Evolutionary conservation across 2,113 vertebrate species (phyloP).

Genomic region (Prinia subflava): DNA sequence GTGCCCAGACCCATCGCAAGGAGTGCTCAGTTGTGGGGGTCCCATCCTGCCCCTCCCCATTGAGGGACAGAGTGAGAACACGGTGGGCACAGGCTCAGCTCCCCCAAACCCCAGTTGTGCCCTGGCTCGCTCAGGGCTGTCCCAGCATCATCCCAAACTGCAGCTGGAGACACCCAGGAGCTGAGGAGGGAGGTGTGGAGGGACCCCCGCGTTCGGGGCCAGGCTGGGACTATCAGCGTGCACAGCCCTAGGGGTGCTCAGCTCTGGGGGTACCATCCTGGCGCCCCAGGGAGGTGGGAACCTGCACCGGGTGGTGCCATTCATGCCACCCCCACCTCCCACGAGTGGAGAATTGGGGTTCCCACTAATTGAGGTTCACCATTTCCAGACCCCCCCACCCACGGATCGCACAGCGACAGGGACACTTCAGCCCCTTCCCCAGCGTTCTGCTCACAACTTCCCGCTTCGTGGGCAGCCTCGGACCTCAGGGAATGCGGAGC

Average conservation of each 20-base stretch:
- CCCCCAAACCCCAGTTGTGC: rapidly evolving
- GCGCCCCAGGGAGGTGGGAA: background rate
- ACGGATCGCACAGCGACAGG: background rate
- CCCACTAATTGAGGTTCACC: too few relatives aligned
- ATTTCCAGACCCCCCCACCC: too few relatives aligned
- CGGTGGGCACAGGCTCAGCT: background rate
- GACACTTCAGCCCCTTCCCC: background rate
- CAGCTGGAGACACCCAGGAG: background rate
- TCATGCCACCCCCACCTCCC: background rate
- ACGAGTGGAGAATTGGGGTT: rapidly evolving
- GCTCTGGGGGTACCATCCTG: background rate
- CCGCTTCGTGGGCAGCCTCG: rapidly evolving
- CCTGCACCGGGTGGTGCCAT: rapidly evolving
- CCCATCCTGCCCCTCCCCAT: background rate
- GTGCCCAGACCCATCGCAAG: background rate
- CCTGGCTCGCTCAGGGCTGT: background rate
- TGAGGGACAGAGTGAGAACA: background rate
- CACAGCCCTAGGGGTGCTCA: background rate
- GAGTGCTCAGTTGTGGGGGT: background rate
- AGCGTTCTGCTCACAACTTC: too few relatives aligned
- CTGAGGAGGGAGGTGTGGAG: background rate
- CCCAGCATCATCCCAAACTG: background rate
- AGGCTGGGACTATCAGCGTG: background rate
- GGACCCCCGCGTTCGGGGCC: too few relatives aligned
- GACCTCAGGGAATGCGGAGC: background rate